Base-by-base conservation (phyloP, 2,888 invertebrate species). In the Cyclophora punctaria region DNA sequence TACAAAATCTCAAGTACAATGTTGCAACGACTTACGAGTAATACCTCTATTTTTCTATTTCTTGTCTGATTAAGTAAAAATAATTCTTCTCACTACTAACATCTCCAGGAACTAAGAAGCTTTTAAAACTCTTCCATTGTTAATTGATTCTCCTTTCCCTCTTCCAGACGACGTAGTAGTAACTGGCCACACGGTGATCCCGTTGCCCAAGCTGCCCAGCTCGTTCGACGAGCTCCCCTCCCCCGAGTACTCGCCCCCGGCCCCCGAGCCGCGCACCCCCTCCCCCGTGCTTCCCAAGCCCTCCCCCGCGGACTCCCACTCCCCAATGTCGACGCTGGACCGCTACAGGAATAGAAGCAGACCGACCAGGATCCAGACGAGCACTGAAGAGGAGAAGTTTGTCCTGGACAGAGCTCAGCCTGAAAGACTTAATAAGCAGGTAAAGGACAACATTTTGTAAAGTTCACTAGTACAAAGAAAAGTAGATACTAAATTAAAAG, bases 321-420 rank as follows among this genome's bases (percentile, higher is more conserved):
- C 86, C 0, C 87, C 87, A 0, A 81, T 87, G 84, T 83, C 89
- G 1, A 89, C 88, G 2, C 66, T 89, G 53, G 89, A 89, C n/a
- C 67, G 86, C 7, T 89, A 89, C 60, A 71, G 89, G 52, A 86
- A 75, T 37, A 78, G 82, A 49, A 85, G 73, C 56, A 74, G 88
- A 56, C 82, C 87, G 0, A 73, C 69, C 34, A 73, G 82, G 66
- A 85, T 87, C 49, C 79, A 81, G 54, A 78, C 77, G 0, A 78
- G 64, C 47, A 49, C 77, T 48, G 84, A 85, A 76, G 91, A 95
- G 83, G 92, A 92, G 86, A 90, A 95, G 86, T 91, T 93, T 69
- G 91, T 93, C 77, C 86, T 93, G 85, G 92, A 95, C 85, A 84
- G 90, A 57, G 90, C 90, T 53, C 90, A 90, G 62, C 90, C 90